These are phyloP conservation scores for Scaptomyza hsui DNA, from an alignment of 1,140 invertebrate genomes.

Conservation along the genomic window DNA sequence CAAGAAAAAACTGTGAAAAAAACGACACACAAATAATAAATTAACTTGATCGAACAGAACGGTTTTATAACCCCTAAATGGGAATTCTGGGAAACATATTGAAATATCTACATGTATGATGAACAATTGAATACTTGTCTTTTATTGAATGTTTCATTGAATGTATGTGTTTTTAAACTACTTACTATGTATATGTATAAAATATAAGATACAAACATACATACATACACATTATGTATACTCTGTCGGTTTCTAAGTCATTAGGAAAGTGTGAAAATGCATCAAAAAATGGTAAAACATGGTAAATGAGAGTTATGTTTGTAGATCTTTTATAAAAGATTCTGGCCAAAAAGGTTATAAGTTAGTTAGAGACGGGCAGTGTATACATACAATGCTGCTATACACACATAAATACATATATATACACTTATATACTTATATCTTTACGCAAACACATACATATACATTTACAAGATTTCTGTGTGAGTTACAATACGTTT, in stretches of 20 bases:
- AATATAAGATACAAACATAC: too few relatives aligned
- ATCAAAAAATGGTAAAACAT: too few relatives aligned
- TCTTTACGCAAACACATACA: too few relatives aligned
- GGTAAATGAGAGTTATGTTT: too few relatives aligned
- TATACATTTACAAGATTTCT: constrained; percentile 5
- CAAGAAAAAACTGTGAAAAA: constrained; percentile 6
- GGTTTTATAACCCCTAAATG: background rate
- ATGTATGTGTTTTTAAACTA: background rate
- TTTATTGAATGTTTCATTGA: background rate
- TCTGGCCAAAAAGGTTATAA: too few relatives aligned
- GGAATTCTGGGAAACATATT: background rate
- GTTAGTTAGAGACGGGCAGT: background rate
- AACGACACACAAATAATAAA: background rate
- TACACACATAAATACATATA: too few relatives aligned
- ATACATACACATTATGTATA: background rate
- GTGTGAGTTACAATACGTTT: constrained; percentile 3
- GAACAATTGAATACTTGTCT: background rate
- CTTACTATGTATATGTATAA: background rate
- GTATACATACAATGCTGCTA: background rate
- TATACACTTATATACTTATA: too few relatives aligned
- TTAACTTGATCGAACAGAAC: background rate
- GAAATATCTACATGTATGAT: background rate
- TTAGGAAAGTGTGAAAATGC: too few relatives aligned
- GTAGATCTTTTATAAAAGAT: too few relatives aligned
- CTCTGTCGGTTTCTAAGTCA: background rate